These are phyloP conservation scores for Nycticryphes semicollaris DNA, from an alignment of 2,113 vertebrate species.

Conservation along the genomic window DNA sequence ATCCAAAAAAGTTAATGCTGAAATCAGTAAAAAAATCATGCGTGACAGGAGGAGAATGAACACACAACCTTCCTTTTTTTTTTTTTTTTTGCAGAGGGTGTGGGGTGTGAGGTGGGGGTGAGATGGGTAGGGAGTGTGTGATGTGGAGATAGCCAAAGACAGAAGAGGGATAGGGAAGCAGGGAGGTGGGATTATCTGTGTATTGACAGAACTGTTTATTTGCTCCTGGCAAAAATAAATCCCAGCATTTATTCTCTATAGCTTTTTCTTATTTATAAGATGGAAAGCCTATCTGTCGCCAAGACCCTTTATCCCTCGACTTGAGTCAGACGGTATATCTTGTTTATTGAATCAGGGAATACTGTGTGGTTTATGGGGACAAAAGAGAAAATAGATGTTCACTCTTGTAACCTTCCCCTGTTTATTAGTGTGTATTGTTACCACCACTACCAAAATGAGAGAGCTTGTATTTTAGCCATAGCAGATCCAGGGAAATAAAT, in stretches of 20 bases:
- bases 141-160: not conserved
- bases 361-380: slow-evolving; percentile 4
- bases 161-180: not conserved
- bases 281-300: slow-evolving; percentile 15
- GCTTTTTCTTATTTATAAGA: slow-evolving; percentile 52
- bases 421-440: not conserved
- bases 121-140: too few relatives aligned
- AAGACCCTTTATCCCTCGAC: not conserved
- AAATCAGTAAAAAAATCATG: slow-evolving; percentile 57
- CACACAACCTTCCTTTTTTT: not conserved
- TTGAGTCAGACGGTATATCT: slow-evolving; percentile 46
- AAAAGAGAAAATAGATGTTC: not conserved
- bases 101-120: not conserved
- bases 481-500: not conserved
- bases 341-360: slow-evolving; percentile 10
- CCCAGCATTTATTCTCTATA: slow-evolving; percentile 19
- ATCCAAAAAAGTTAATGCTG: slow-evolving; percentile 50
- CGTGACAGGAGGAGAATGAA: slow-evolving; percentile 44
- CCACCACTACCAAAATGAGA: not conserved
- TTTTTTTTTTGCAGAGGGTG: too few relatives aligned
- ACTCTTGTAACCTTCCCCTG: not conserved
- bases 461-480: not conserved
- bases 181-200: slow-evolving; percentile 38
- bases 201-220: slow-evolving; percentile 64
- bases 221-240: slow-evolving; percentile 64